phyloP scores from a whole-genome alignment of 1,140 invertebrate species.

The Triops cancriformis region DNA sequence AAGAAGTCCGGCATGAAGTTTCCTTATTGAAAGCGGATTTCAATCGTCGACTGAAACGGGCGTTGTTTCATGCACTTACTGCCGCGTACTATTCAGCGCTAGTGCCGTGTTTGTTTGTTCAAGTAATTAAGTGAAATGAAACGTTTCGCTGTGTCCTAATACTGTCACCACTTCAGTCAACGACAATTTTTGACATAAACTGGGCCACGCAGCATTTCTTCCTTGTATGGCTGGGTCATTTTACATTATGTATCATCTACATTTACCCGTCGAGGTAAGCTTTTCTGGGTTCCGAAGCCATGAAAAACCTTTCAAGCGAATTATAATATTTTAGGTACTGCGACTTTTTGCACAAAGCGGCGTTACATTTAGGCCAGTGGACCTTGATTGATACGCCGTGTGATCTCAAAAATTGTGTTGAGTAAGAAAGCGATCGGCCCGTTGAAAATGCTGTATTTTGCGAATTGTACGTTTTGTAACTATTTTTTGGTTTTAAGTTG shows the following conservation, averaged over 20 bases:
- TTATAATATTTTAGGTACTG: conserved; percentile 56
- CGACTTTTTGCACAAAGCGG: conserved; percentile 78
- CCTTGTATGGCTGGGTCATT: conserved; percentile 71
- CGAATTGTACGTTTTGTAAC: conserved; percentile 25
- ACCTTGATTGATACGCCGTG: conserved; percentile 52
- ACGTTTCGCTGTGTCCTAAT: neutral
- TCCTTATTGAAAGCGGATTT: conserved; percentile 75
- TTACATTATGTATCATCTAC: conserved; percentile 70
- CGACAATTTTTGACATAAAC: conserved; percentile 53
- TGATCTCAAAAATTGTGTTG: neutral
- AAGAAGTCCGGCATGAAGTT: conserved; percentile 69
- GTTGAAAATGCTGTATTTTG: neutral
- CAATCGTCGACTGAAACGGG: conserved; percentile 75
- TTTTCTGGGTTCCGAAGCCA: no score
- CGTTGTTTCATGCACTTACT: conserved; percentile 78
- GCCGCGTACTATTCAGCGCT: conserved; percentile 86
- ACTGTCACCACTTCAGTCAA: neutral
- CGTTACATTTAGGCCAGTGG: conserved; percentile 83
- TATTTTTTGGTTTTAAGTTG: conserved; percentile 44
- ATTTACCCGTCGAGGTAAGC: conserved; percentile 55
- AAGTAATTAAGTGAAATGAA: conserved; percentile 48
- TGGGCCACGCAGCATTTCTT: conserved; percentile 73
- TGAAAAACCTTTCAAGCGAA: no score
- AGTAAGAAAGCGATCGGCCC: neutral
- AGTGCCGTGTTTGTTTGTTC: conserved; percentile 79